Evolutionary conservation across 1,140 invertebrate species (phyloP).

Genomic region (Oncopodura yosiiana): DNA sequence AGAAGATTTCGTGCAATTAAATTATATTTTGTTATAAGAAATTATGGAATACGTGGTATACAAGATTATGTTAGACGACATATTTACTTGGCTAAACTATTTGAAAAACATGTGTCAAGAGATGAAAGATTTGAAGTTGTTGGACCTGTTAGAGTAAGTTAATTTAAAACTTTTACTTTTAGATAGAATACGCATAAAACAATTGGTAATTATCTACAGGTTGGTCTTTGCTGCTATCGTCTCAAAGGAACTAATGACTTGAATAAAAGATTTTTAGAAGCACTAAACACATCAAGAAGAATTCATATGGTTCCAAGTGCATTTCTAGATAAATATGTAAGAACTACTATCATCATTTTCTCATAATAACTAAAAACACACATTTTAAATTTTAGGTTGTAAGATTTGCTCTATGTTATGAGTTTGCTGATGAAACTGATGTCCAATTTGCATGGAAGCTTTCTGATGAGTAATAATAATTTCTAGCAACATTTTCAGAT

Average conservation of each 20-base stretch:
- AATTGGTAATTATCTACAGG: neutral
- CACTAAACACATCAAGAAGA: conserved; percentile 53
- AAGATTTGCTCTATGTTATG: conserved; percentile 71
- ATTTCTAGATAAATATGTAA: conserved; percentile 42
- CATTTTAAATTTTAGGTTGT: conserved; percentile 43
- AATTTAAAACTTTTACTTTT: no score
- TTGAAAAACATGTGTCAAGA: conserved; percentile 61
- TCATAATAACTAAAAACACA: conserved; percentile 24
- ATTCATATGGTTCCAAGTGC: conserved; percentile 54
- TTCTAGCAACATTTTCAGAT: no score
- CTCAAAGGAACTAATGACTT: conserved; percentile 47
- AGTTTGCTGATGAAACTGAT: conserved; percentile 65
- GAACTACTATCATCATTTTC: conserved; percentile 36
- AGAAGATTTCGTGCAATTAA: conserved; percentile 24
- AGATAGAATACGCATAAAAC: neutral
- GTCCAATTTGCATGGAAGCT: no score
- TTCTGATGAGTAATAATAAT: no score
- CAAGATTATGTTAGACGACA: conserved; percentile 78
- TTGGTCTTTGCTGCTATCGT: conserved; percentile 35
- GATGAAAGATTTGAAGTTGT: conserved; percentile 66
- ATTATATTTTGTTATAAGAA: conserved; percentile 18
- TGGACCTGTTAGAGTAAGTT: neutral
- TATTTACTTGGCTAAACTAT: conserved; percentile 71
- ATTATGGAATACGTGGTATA: conserved; percentile 46
- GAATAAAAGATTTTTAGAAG: conserved; percentile 51